These are phyloP conservation scores for Rousettus leschenaultii DNA, from an alignment of 2,113 vertebrate genomes.

Conservation along the genomic window DNA sequence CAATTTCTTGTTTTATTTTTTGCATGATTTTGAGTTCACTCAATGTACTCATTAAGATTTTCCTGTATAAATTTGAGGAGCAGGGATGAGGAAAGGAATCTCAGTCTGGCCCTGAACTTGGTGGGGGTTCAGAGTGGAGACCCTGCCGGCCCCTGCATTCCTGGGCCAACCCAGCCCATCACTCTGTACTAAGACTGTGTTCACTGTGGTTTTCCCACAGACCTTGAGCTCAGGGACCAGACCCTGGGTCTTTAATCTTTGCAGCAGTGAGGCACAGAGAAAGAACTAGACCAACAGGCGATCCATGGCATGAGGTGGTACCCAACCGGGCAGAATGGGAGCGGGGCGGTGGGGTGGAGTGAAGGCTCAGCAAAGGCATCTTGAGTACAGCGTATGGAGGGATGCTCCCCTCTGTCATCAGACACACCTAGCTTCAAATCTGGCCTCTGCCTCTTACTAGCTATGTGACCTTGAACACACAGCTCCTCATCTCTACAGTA, in stretches of 20 bases:
- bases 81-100: background rate
- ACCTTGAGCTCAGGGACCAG: no score
- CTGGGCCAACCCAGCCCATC: background rate
- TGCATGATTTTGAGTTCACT: background rate
- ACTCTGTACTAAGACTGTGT: background rate
- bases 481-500: background rate
- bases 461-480: background rate
- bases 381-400: rapidly evolving
- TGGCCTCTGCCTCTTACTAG: background rate
- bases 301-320: background rate
- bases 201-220: background rate
- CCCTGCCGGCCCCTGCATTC: background rate
- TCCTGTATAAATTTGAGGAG: background rate
- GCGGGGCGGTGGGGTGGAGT: rapidly evolving
- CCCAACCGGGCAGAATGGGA: background rate
- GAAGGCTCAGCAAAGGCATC: background rate
- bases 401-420: background rate
- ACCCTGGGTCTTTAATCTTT: background rate
- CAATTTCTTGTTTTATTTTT: background rate
- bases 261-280: background rate
- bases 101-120: background rate
- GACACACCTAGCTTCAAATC: background rate
- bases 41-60: background rate
- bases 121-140: background rate
- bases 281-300: background rate